Evolutionary conservation across 2,888 invertebrate genomes (phyloP).

Genomic region (Entomobrya proxima): DNA sequence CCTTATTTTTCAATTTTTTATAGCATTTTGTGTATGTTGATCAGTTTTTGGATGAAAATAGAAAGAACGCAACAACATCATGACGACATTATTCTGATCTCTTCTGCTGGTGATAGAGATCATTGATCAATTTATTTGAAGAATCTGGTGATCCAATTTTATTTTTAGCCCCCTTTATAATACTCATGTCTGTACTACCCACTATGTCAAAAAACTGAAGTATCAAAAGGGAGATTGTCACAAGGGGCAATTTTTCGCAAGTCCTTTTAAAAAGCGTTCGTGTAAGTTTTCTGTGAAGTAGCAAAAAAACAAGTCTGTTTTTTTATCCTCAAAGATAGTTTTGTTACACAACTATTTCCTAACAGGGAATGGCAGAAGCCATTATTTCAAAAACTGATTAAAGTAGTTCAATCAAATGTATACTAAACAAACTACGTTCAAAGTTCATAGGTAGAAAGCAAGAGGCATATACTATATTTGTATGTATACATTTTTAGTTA

Average conservation of each 20-base stretch:
- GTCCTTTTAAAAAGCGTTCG: neutral
- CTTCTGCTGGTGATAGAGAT: slow-evolving; percentile 48
- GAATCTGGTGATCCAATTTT: slow-evolving; percentile 46
- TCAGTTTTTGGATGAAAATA: neutral
- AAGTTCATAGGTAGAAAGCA: neutral
- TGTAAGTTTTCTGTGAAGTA: neutral
- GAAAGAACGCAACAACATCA: neutral
- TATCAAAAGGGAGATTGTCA: neutral
- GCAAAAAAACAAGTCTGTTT: neutral
- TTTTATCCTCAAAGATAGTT: neutral
- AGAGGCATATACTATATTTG: neutral
- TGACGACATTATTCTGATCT: neutral
- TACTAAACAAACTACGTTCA: too few relatives aligned
- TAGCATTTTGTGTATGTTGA: too few relatives aligned
- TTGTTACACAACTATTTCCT: neutral
- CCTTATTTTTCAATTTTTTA: neutral
- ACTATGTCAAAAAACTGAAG: slow-evolving; percentile 21
- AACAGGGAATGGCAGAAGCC: neutral
- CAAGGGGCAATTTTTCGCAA: neutral
- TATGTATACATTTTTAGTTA: too few relatives aligned
- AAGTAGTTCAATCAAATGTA: neutral
- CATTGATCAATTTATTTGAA: slow-evolving; percentile 55
- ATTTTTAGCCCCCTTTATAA: neutral
- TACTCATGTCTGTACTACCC: neutral
- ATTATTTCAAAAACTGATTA: slow-evolving; percentile 24